Base-by-base conservation (phyloP, 2,113 vertebrate species). In the Chascanopsetta lugubris region DNA sequence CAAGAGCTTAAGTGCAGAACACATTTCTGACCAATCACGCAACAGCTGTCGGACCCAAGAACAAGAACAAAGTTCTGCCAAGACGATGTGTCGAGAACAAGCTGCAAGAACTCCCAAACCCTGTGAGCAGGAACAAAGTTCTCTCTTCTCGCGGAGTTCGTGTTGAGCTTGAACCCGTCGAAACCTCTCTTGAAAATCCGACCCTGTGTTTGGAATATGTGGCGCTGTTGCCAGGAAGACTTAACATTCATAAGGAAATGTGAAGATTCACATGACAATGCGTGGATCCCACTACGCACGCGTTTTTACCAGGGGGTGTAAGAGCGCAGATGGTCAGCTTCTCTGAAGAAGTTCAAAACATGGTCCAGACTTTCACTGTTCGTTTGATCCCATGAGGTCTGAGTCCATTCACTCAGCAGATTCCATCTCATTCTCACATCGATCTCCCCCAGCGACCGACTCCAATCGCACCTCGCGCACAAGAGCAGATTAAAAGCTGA, bases 381-480 rank as follows among this genome's bases (percentile, higher is more conserved):
- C 75, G 76, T 57, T 69, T 70, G 65, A 75, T 82, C 88, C 80
- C 87, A 78, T 15, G 80, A 87, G 89, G 56, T 46, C 74, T 69
- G 81, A 88, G 64, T 86, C 69, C 83, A 75, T 80, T 77, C 59
- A 21, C 78, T 90, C 87, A 88, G 87, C 88, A 91, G 83, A 89
- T 89, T 87, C 78, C 70, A 78, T 75, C 60, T 77, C 77, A 82
- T 86, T 89, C 88, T 85, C 64, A 72, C 84, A 89, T 91, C 71
- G 79, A 89, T 90, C 85, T 90, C 83, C 81, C 81, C 61, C 21
- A 79, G 72, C 21, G 48, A 79, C 70, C 47, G 29, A 72, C 63
- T 72, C 65, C 77, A 80, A 85, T 88, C 84, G 86, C 69, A 82
- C 70, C 78, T 77, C 77, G 49, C 72, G 47, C 69, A 88, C 83